Evolutionary conservation across 2,888 invertebrate species (phyloP).

Genomic region (Eucera pruinosa): DNA sequence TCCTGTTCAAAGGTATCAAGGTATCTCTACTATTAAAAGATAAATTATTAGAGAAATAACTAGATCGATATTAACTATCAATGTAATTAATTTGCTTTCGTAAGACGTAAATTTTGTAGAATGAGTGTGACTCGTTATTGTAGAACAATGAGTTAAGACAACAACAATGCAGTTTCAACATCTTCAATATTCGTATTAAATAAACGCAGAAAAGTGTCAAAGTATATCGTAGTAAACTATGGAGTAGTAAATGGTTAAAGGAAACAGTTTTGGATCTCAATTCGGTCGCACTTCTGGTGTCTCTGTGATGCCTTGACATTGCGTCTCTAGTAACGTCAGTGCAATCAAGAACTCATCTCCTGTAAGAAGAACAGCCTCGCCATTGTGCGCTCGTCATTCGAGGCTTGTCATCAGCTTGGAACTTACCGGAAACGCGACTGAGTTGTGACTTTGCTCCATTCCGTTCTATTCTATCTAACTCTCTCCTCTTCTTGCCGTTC

Average conservation of each 20-base stretch:
- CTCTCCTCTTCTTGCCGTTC: background rate
- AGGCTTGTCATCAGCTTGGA: slow-evolving; percentile 55
- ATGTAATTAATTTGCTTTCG: no score
- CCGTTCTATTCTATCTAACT: background rate
- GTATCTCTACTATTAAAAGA: no score
- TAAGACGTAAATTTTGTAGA: no score
- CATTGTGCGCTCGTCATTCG: slow-evolving; percentile 58
- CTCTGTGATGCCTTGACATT: slow-evolving; percentile 50
- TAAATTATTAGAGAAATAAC: no score
- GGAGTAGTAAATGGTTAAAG: slow-evolving; percentile 1
- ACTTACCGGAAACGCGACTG: slow-evolving; percentile 47
- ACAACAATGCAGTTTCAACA: no score
- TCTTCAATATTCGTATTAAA: no score
- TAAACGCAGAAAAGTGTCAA: background rate
- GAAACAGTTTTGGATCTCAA: slow-evolving; percentile 20
- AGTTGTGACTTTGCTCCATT: slow-evolving; percentile 21
- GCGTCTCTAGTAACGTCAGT: slow-evolving; percentile 41
- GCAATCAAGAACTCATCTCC: slow-evolving; percentile 68
- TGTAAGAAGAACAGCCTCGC: slow-evolving; percentile 49
- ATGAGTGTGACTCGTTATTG: no score
- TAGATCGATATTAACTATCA: no score
- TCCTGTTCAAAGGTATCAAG: no score
- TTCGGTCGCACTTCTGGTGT: slow-evolving; percentile 39
- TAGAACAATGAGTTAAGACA: no score
- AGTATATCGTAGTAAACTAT: no score